Evolutionary conservation across 2,797 vertebrate genomes (phyloP).

Genomic region (Mionectes olivaceus): DNA sequence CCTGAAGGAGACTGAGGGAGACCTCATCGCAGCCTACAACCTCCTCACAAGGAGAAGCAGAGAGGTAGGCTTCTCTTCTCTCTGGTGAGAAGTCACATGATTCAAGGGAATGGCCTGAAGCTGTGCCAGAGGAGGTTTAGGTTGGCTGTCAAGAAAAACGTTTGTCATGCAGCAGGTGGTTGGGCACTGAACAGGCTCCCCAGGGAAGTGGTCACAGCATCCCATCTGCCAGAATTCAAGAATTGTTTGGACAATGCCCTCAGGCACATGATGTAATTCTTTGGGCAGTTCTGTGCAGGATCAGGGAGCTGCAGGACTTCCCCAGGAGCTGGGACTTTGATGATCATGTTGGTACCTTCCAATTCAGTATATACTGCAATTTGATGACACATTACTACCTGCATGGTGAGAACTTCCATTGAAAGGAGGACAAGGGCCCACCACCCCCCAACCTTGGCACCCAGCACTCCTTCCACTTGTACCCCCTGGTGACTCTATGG

Average conservation of each 20-base stretch:
- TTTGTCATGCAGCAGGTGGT: not conserved
- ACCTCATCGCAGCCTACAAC: no score
- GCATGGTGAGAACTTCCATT: not conserved
- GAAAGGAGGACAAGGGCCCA: fast-evolving
- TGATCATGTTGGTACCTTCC: not conserved
- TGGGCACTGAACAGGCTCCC: not conserved
- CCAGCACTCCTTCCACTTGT: fast-evolving
- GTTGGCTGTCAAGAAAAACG: not conserved
- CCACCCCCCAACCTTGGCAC: fast-evolving
- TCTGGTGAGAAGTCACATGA: no score
- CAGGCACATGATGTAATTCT: not conserved
- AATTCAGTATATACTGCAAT: not conserved
- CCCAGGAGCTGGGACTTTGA: fast-evolving
- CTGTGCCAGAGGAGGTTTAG: not conserved
- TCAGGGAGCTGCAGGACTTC: no score
- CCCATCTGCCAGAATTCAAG: not conserved
- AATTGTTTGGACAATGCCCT: fast-evolving
- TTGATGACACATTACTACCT: not conserved
- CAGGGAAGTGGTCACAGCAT: fast-evolving
- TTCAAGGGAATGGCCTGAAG: no score
- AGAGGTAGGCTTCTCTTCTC: no score
- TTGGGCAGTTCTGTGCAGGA: not conserved
- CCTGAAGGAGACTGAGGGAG: no score
- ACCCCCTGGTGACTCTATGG: fast-evolving
- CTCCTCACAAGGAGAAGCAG: no score